A percentile compares a stretch with the other conserved stretches of the same genome.
These are phyloP conservation scores for Nomada fabriciana DNA, from an alignment of 2,888 invertebrate genomes.

Conservation along the genomic window DNA sequence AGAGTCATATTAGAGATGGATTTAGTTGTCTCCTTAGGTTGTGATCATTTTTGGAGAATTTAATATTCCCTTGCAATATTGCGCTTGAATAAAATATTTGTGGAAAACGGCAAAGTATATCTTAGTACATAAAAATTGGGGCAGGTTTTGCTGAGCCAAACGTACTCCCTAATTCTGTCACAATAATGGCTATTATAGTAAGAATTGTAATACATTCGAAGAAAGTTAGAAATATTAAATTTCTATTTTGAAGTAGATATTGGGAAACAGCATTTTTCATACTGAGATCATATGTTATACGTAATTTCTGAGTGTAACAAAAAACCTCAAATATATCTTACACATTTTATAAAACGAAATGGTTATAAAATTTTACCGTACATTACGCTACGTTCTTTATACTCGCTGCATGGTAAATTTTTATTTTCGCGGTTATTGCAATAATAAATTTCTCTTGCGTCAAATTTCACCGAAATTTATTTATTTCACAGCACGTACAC, in stretches of 20 bases:
- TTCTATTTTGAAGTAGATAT: too few relatives aligned
- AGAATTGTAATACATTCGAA: background rate
- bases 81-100: too few relatives aligned
- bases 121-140: too few relatives aligned
- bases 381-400: background rate
- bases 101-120: too few relatives aligned
- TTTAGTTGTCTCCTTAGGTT: too few relatives aligned
- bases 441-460: background rate
- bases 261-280: background rate
- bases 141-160: too few relatives aligned
- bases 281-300: too few relatives aligned
- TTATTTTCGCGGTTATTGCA: slow-evolving; percentile 8
- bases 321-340: background rate
- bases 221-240: background rate
- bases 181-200: too few relatives aligned
- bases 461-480: slow-evolving; percentile 3
- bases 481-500: background rate
- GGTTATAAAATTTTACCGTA: background rate
- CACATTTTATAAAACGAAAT: background rate
- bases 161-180: too few relatives aligned
- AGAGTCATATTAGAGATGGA: too few relatives aligned
- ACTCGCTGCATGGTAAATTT: background rate
- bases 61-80: too few relatives aligned
- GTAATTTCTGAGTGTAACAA: background rate
- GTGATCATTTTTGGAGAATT: too few relatives aligned